A percentile compares a stretch with the other conserved stretches of the same genome.
These are phyloP conservation scores for Mesorhabditis spiculigera DNA, from an alignment of 2,888 invertebrate species.

Conservation along the genomic window DNA sequence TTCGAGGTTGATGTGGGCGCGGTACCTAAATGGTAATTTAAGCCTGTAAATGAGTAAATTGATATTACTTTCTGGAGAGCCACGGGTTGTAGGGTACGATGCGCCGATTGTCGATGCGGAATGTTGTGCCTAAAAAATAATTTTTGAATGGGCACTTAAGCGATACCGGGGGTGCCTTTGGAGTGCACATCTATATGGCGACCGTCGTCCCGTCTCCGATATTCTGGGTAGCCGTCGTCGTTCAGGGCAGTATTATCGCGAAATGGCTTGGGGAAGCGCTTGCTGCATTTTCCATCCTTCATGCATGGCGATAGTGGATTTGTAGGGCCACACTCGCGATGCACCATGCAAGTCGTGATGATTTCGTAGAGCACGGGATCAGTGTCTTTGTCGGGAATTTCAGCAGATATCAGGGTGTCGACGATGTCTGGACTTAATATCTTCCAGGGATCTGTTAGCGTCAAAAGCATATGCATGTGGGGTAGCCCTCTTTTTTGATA, in stretches of 20 bases:
- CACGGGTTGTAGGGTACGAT: conserved; percentile 55
- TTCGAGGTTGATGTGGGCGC: conserved; percentile 49
- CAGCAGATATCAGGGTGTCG: not conserved
- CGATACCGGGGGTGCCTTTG: no score
- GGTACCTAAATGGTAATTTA: conserved; percentile 14
- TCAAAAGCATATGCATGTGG: conserved; percentile 49
- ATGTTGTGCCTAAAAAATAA: not conserved
- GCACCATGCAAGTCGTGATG: conserved; percentile 39
- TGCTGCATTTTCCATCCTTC: conserved; percentile 57
- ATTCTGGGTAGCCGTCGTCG: conserved; percentile 57
- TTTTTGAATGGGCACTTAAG: no score
- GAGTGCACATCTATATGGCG: not conserved
- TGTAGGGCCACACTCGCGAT: conserved; percentile 39
- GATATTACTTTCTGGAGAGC: conserved; percentile 15
- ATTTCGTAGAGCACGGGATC: conserved; percentile 29
- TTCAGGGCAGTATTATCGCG: not conserved
- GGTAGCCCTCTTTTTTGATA: conserved; percentile 57
- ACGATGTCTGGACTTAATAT: not conserved
- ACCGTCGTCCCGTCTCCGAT: conserved; percentile 49
- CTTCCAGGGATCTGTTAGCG: not conserved
- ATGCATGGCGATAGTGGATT: conserved; percentile 34
- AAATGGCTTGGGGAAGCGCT: conserved; percentile 58
- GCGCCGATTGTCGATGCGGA: conserved; percentile 50
- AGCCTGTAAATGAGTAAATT: no score
- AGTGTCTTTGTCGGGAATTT: conserved; percentile 31